A percentile compares a stretch with the other conserved stretches of the same genome.
phyloP scores from a whole-genome alignment of 2,888 invertebrate species.

The Parnassius mnemosyne region DNA sequence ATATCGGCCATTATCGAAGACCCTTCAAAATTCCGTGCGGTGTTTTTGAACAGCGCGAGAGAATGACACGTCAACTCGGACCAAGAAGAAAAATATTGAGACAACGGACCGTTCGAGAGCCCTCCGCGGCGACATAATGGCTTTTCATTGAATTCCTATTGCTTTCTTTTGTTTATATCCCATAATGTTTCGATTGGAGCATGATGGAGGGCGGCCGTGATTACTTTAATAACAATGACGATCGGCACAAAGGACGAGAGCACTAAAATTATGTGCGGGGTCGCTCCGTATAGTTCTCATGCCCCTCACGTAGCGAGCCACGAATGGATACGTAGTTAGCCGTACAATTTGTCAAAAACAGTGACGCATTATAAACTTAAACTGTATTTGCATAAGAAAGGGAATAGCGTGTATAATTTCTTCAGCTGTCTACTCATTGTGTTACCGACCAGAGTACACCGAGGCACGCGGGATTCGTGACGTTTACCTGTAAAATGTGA shows the following conservation, averaged over 20 bases:
- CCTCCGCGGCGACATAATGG: conserved; percentile 76
- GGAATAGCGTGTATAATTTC: conserved; percentile 31
- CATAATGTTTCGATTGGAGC: conserved; percentile 78
- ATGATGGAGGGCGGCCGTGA: conserved; percentile 75
- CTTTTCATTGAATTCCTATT: conserved; percentile 78
- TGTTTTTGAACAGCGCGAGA: conserved; percentile 66
- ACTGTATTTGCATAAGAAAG: conserved; percentile 33
- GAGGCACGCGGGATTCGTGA: conserved; percentile 49
- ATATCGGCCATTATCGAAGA: conserved; percentile 75
- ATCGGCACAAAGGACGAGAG: conserved; percentile 70
- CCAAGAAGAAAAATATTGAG: conserved; percentile 79
- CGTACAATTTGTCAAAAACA: conserved; percentile 33
- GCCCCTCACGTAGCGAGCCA: conserved; percentile 65
- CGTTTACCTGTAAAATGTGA: conserved; percentile 62
- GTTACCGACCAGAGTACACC: conserved; percentile 31
- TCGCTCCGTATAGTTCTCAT: conserved; percentile 66
- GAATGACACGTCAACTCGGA: conserved; percentile 76
- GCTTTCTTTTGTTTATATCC: conserved; percentile 80
- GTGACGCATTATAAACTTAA: conserved; percentile 35
- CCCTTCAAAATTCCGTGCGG: conserved; percentile 76
- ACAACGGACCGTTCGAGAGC: conserved; percentile 70
- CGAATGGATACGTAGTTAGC: conserved; percentile 32
- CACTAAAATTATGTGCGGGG: conserved; percentile 73
- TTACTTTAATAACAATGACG: conserved; percentile 80
- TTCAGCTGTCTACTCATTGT: conserved; percentile 24